phyloP scores from a whole-genome alignment of 2,797 vertebrate genomes.

The Phrynocephalus guinanensis region DNA sequence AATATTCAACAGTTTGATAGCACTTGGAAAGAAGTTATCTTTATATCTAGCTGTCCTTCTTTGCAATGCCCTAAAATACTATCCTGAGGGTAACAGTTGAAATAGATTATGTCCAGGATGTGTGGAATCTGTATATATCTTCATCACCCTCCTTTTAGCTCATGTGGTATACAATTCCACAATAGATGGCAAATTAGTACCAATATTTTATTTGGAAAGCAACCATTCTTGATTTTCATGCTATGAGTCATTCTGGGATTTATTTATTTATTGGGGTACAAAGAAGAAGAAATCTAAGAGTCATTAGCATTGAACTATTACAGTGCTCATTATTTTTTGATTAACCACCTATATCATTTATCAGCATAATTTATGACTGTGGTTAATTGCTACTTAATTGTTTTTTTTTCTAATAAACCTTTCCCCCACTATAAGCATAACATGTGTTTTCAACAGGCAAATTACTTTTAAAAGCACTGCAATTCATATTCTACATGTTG shows the following conservation, averaged over 20 bases:
- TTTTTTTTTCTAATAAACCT: conserved; percentile 6
- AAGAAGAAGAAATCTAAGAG: conserved; percentile 5
- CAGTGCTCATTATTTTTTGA: conserved; percentile 21
- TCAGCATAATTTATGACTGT: conserved; percentile 13
- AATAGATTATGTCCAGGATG: too few species aligned
- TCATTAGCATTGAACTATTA: neutral
- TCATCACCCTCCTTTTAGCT: too few species aligned
- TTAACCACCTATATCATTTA: conserved; percentile 13
- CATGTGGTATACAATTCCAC: too few species aligned
- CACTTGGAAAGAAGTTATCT: too few species aligned
- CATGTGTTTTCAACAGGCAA: neutral
- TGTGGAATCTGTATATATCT: too few species aligned
- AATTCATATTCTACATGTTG: neutral
- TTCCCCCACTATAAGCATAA: neutral
- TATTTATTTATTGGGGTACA: conserved; percentile 42
- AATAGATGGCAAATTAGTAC: too few species aligned
- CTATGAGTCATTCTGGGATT: conserved; percentile 45
- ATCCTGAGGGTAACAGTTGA: too few species aligned
- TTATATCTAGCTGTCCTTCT: too few species aligned
- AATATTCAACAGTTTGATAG: too few species aligned
- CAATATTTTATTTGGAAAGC: too few species aligned
- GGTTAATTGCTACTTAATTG: conserved; percentile 27
- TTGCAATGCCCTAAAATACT: too few species aligned
- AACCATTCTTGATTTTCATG: neutral
- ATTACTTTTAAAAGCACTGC: conserved; percentile 5